Base-by-base conservation (phyloP, 1,140 invertebrate species). In the Trichomalopsis sarcophagae region DNA sequence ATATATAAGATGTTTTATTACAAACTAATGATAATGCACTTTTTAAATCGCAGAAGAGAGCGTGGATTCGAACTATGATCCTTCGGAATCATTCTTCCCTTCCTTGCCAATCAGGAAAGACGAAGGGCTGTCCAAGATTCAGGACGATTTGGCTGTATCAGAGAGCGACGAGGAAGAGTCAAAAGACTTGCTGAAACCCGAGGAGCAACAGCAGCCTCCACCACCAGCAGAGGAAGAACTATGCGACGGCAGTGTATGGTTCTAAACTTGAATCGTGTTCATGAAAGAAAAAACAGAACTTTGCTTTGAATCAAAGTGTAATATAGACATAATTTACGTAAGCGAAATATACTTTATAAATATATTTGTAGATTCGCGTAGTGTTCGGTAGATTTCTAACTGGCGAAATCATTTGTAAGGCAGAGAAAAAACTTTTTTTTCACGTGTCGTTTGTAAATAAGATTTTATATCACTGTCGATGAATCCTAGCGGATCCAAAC, bases 1-100 rank as follows among this genome's bases (percentile, higher is more conserved):
- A 80, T 79, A 40, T 68, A 10, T 75, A 27, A 68, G 36, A 79
- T 36, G 11, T 66, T 21, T 66, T 21, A 4, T 33, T 14, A 77
- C 36, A 17, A 17, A 36, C 14, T 50, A 4, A n/a, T 62, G 21
- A 44, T 69, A 44, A 80, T 62, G 21, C n/a, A n/a, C 36, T 75
- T 40, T 23, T 66, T 66, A n/a, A 21, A 21, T 66, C 90, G 14
- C 88, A 95, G 97, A 97, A 87, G 96, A 97, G 88, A 96, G 95
- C 83, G 95, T 97, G 11, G 96, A 97, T 94, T 96, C 96, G 11
- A 97, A 96, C 89, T 98, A 98, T 91, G 97, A 98, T 93, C 97
- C 97, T 14, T 97, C 97, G 2, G 97, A 97, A 90, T 97, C 97
- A 88, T 90, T 97, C 14, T 94, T 97, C 85, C 94, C 94, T 66